Evolutionary conservation across 2,888 invertebrate species (phyloP).

Genomic region (Matsumyia berberina): DNA sequence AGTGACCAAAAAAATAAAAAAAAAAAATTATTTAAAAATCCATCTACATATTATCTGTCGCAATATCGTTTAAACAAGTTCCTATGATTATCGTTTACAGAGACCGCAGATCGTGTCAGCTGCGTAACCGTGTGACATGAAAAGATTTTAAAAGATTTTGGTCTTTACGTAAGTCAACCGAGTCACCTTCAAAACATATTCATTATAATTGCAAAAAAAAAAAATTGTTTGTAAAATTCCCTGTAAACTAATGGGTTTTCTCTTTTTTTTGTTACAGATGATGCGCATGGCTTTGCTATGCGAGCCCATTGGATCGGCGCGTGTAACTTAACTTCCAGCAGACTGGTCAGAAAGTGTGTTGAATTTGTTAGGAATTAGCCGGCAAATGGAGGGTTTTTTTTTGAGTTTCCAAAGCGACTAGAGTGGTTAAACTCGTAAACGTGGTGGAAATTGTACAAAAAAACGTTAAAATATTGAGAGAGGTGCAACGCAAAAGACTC

Average conservation of each 20-base stretch:
- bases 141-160: conserved; percentile 48
- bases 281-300: too few relatives aligned
- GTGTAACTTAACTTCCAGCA: too few relatives aligned
- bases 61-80: conserved; percentile 50
- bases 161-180: conserved; percentile 67
- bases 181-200: conserved; percentile 31
- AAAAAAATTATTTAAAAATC: conserved; percentile 12
- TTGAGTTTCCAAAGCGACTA: too few relatives aligned
- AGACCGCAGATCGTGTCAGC: conserved; percentile 70
- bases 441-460: too few relatives aligned
- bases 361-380: too few relatives aligned
- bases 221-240: background rate
- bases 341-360: too few relatives aligned
- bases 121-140: conserved; percentile 67
- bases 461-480: too few relatives aligned
- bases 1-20: conserved; percentile 12
- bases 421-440: too few relatives aligned
- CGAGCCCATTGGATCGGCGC: too few relatives aligned
- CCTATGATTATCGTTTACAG: conserved; percentile 75
- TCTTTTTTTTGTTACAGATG: conserved; percentile 52
- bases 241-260: conserved; percentile 4
- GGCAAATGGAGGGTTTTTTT: too few relatives aligned
- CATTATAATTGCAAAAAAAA: conserved; percentile 4
- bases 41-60: conserved; percentile 2
- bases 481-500: too few relatives aligned